Percentiles rank a stretch among this genome's conserved stretches.
Evolutionary conservation across 2,797 vertebrate genomes (phyloP).

Genomic region (Centroberyx gerrardi): DNA sequence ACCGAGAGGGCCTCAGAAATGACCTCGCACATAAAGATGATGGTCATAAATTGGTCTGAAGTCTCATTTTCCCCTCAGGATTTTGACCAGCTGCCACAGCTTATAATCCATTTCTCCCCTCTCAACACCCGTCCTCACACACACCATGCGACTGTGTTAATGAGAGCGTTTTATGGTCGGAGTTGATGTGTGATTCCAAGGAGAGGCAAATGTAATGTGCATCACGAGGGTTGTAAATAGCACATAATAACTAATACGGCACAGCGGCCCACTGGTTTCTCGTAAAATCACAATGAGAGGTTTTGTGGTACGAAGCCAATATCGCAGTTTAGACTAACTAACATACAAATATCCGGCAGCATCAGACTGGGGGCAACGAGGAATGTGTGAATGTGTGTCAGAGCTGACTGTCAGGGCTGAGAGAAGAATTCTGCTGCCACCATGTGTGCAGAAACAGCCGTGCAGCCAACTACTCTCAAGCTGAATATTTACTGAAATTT

Average conservation of each 20-base stretch:
- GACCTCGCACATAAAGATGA: conserved; percentile 78
- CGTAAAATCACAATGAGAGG: conserved; percentile 45
- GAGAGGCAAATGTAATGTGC: conserved; percentile 68
- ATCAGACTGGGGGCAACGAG: conserved; percentile 25
- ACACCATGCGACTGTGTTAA: conserved; percentile 66
- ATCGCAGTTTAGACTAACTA: conserved; percentile 22
- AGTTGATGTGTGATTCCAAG: conserved; percentile 47
- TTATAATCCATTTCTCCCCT: conserved; percentile 70
- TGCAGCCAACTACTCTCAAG: background rate
- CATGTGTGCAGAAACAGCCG: conserved; percentile 37
- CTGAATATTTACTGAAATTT: background rate
- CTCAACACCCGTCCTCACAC: conserved; percentile 19
- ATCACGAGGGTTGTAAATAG: conserved; percentile 69
- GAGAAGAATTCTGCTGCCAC: conserved; percentile 70
- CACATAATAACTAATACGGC: conserved; percentile 46
- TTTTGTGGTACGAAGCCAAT: conserved; percentile 23
- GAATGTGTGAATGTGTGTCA: background rate
- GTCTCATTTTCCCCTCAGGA: conserved; percentile 76
- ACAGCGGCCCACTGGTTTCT: conserved; percentile 35
- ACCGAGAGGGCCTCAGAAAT: conserved; percentile 57
- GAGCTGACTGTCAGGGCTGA: background rate
- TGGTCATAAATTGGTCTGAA: conserved; percentile 81
- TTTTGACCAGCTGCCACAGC: conserved; percentile 78
- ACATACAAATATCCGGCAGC: conserved; percentile 33
- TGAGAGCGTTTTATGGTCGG: conserved; percentile 75